A percentile compares a stretch with the other conserved stretches of the same genome.
Conservation (phyloP, 92 coral and sea anemone genomes). For the Zoanthus gigantus region DNA sequence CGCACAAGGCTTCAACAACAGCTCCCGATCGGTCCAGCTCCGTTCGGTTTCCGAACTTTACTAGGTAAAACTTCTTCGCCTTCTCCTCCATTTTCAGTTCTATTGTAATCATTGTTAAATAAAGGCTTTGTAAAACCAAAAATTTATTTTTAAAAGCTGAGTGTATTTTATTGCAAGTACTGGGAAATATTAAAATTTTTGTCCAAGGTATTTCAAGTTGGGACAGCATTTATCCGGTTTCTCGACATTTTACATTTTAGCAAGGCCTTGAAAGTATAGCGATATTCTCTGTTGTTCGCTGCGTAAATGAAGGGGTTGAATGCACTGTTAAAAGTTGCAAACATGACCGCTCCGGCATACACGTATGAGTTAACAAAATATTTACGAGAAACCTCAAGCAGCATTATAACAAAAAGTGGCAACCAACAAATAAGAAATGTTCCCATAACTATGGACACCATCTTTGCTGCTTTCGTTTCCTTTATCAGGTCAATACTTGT, state of each 20-base stretch:
- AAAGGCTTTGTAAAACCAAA: too few relatives aligned
- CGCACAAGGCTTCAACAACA: too few relatives aligned
- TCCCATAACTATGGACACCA: slow-evolving; percentile 90
- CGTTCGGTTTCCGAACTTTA: too few relatives aligned
- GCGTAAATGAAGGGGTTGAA: slow-evolving; percentile 91
- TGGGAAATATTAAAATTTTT: background rate
- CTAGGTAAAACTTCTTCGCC: too few relatives aligned
- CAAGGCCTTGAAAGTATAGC: slow-evolving; percentile 77
- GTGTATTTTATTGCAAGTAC: background rate
- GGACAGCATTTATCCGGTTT: slow-evolving; percentile 31
- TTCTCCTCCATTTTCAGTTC: too few relatives aligned
- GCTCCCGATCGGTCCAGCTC: too few relatives aligned
- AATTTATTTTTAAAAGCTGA: too few relatives aligned
- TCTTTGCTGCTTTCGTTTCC: slow-evolving; percentile 94
- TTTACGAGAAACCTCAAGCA: slow-evolving; percentile 69
- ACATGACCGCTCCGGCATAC: slow-evolving; percentile 93
- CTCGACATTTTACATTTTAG: slow-evolving; percentile 58
- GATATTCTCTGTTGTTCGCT: slow-evolving; percentile 90
- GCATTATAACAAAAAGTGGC: slow-evolving; percentile 87
- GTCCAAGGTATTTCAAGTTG: background rate
- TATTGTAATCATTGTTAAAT: too few relatives aligned
- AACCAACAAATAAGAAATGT: slow-evolving; percentile 83
- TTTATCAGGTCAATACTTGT: slow-evolving; percentile 72
- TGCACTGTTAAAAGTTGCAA: slow-evolving; percentile 90
- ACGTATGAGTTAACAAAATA: slow-evolving; percentile 80